Evolutionary conservation across 1,140 invertebrate genomes (phyloP).

Genomic region (Marisa cornuarietis): DNA sequence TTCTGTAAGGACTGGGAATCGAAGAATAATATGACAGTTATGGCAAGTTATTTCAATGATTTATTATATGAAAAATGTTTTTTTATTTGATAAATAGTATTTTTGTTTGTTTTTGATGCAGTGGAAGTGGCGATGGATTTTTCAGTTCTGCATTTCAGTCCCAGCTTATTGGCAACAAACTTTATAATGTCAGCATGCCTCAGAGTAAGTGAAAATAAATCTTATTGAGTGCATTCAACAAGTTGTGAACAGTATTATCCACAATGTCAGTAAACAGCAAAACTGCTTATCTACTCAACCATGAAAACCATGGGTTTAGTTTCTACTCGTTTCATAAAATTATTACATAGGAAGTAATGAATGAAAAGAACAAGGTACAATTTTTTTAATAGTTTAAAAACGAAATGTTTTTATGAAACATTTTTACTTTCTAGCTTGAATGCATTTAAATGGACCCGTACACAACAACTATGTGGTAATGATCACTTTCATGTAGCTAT

Average conservation of each 20-base stretch:
- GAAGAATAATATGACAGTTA: background rate
- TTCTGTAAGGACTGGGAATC: background rate
- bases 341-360: no score
- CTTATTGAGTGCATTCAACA: background rate
- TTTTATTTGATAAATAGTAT: background rate
- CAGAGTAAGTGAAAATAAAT: conserved; percentile 65
- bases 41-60: background rate
- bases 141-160: conserved; percentile 98
- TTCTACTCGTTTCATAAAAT: no score
- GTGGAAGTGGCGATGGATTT: conserved; percentile 95
- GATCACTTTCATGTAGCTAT: no score
- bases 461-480: no score
- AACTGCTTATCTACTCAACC: no score
- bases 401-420: no score
- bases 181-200: conserved; percentile 95
- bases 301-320: no score
- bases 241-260: background rate
- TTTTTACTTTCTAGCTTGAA: no score
- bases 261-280: no score
- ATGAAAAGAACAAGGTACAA: no score
- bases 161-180: conserved; percentile 89
- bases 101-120: conserved; percentile 69
- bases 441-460: no score
- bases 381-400: no score
- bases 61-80: background rate